Base-by-base conservation (phyloP, 1,140 invertebrate species). In the Tetragnatha versicolor region DNA sequence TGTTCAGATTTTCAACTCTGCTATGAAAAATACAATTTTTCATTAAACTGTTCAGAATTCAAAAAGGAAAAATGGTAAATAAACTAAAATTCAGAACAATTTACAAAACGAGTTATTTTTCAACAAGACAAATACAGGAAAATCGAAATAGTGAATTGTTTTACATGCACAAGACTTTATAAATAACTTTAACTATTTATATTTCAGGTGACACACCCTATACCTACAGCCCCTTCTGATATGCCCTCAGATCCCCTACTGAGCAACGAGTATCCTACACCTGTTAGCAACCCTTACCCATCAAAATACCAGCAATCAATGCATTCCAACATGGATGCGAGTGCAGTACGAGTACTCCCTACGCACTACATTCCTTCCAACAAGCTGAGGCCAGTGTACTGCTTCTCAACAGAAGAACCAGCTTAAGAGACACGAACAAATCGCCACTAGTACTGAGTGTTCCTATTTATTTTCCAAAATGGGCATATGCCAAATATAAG, bases 201-300 rank as follows among this genome's bases (percentile, higher is more conserved):
- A 45, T 45, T 45, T 3, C 10, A 45, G n/a, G 10, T 10, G n/a
- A 14, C 12, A 10, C n/a, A 3, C 12, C 47, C 61, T 20, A 45
- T 66, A 6, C 73, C 73, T 3, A 77, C 60, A 31, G 73, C 60
- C 14, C 73, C 73, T 17, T 77, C 73, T n/a, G 73, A 77, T 12
- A 0, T 39, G 17, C 60, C 39, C 2, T 65, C 29, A 14, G 73
- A 65, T 20, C 73, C 73, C 4, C 25, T 77, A 4, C 60, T 77
- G 17, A 53, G 33, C n/a, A 77, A 77, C 31, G 73, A 77, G 14
- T 61, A 77, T 37, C 31, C 60, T 0, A 66, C 66, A 12, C 45
- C 29, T 5, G 31, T 65, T 9, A 77, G 73, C n/a, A 49, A 22
- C 22, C 60, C 60, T 2, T 61, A 60, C 5, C 29, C 33, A 9